Percentiles rank a stretch among this genome's conserved stretches.
Conservation (phyloP, 2,888 invertebrate species). For the Andrena trimmerana region DNA sequence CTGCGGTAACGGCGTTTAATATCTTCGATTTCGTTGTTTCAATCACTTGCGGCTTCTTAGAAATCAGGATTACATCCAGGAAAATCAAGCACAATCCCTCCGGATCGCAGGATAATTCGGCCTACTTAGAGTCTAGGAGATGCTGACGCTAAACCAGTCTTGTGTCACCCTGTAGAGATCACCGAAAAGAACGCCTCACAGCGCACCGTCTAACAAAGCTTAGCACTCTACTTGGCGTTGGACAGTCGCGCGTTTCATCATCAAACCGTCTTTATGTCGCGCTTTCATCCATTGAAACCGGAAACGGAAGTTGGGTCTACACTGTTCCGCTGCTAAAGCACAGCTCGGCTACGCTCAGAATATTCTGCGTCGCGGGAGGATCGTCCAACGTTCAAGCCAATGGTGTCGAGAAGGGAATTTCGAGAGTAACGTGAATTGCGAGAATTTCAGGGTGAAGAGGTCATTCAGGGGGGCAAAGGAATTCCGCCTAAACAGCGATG, state of each 20-base stretch:
- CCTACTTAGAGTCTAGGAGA: constrained; percentile 12
- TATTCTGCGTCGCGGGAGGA: constrained; percentile 4
- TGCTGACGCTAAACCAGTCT: constrained; percentile 28
- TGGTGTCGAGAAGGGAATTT: constrained; percentile 35
- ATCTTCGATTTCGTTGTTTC: constrained; percentile 61
- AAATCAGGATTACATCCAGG: constrained; percentile 2
- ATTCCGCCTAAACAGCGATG: constrained; percentile 10
- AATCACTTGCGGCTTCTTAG: constrained; percentile 34
- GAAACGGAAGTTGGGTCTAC: constrained; percentile 75
- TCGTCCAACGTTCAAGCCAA: constrained; percentile 28
- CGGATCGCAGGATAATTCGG: neutral
- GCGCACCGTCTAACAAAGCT: constrained; percentile 75
- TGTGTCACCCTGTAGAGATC: constrained; percentile 76
- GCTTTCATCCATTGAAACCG: constrained; percentile 78
- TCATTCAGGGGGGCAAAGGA: constrained; percentile 13
- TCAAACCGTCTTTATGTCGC: constrained; percentile 66
- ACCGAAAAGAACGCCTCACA: constrained; percentile 71
- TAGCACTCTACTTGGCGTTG: constrained; percentile 76
- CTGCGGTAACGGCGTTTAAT: constrained; percentile 31
- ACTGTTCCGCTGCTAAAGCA: constrained; percentile 22
- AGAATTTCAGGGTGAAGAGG: constrained; percentile 44
- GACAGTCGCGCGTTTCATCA: constrained; percentile 71
- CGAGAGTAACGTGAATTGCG: constrained; percentile 53
- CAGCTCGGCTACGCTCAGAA: constrained; percentile 22
- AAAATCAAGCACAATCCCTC: constrained; percentile 11